Percentiles rank a stretch among this genome's conserved stretches.
Evolutionary conservation across 2,888 invertebrate species (phyloP).

Genomic region (Drosophila mimica): DNA sequence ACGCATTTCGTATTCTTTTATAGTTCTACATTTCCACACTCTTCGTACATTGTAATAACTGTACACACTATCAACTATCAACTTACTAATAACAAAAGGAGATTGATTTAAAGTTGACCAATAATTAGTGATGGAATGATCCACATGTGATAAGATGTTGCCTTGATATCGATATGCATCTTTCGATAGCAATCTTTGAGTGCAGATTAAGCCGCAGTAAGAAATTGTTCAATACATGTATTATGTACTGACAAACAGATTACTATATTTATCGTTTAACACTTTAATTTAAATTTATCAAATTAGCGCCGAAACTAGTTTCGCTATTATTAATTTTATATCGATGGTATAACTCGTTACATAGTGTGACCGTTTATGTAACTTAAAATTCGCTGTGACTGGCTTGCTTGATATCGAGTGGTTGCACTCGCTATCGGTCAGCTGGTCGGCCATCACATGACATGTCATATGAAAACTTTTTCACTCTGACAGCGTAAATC

Average conservation of each 20-base stretch:
- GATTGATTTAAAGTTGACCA: conserved; percentile 29
- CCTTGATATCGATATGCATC: conserved; percentile 11
- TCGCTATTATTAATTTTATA: neutral
- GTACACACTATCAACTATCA: neutral
- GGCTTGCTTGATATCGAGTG: conserved; percentile 25
- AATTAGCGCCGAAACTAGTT: neutral
- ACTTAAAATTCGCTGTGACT: conserved; percentile 23
- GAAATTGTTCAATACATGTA: neutral
- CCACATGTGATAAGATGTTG: neutral
- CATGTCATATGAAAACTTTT: conserved; percentile 83
- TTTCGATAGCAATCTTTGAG: neutral
- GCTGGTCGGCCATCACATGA: conserved; percentile 82
- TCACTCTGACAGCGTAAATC: conserved; percentile 79
- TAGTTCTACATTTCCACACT: conserved; percentile 46
- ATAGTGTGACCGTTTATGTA: neutral
- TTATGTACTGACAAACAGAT: neutral
- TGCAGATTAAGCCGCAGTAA: neutral
- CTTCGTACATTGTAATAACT: neutral
- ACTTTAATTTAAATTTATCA: neutral
- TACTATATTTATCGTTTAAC: too few relatives aligned
- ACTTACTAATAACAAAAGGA: neutral
- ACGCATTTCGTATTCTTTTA: conserved; percentile 55
- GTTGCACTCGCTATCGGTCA: conserved; percentile 44
- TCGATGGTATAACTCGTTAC: neutral
- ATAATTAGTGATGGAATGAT: conserved; percentile 18